Evolutionary conservation across 2,797 vertebrate genomes (phyloP).

Genomic region (Lithobates sylvaticus): DNA sequence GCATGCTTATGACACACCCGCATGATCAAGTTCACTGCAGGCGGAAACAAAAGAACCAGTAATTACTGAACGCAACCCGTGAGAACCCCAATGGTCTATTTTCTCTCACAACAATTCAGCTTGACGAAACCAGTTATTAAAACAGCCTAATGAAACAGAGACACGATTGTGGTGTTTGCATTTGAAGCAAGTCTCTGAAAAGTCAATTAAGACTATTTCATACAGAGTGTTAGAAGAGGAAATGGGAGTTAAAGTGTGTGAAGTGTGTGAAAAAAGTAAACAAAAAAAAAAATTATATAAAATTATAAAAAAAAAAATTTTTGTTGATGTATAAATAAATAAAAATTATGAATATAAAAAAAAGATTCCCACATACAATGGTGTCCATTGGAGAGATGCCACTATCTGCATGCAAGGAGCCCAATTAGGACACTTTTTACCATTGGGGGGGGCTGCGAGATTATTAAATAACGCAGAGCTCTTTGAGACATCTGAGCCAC

Average conservation of each 20-base stretch:
- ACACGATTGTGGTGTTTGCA: neutral
- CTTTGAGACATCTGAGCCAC: neutral
- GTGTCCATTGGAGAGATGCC: no score
- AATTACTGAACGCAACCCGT: conserved; percentile 12
- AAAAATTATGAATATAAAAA: no score
- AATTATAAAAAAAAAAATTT: no score
- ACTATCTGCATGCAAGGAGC: no score
- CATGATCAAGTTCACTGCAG: neutral
- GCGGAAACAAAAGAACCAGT: conserved; percentile 7
- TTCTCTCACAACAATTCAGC: neutral
- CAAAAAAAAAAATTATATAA: no score
- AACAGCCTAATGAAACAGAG: neutral
- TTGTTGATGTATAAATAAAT: no score
- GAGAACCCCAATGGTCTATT: neutral
- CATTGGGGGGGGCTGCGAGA: neutral
- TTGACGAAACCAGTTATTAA: neutral
- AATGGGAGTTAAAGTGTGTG: no score
- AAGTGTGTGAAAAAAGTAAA: no score
- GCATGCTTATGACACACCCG: neutral
- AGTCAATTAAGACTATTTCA: no score
- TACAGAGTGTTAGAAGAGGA: no score
- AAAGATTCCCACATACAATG: no score
- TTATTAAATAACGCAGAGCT: neutral
- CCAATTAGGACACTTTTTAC: neutral
- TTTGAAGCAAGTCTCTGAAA: no score